These are phyloP conservation scores for Dryobotodes eremita DNA, from an alignment of 2,888 invertebrate genomes.

Conservation along the genomic window DNA sequence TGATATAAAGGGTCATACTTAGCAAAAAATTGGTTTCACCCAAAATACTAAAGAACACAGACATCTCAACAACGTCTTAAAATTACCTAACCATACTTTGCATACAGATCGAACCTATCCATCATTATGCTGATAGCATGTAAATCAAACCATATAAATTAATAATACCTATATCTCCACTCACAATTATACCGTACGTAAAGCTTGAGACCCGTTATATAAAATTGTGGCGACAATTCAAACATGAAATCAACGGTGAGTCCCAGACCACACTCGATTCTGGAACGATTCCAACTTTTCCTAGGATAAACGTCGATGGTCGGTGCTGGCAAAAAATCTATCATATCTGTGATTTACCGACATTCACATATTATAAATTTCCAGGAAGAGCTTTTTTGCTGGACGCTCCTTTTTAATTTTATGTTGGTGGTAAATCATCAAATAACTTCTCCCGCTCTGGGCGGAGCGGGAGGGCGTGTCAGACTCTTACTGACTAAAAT, in stretches of 20 bases:
- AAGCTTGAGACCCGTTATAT: constrained; percentile 40
- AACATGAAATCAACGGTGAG: constrained; percentile 69
- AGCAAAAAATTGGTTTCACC: neutral
- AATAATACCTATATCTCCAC: neutral
- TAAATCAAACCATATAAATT: neutral
- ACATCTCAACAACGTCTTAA: neutral
- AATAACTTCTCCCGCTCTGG: no score
- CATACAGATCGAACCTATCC: neutral
- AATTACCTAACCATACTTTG: neutral
- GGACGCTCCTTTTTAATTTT: no score
- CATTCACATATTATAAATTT: constrained; percentile 58
- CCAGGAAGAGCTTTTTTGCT: constrained; percentile 48
- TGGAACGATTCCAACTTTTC: constrained; percentile 73
- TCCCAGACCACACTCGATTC: constrained; percentile 69
- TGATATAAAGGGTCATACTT: neutral
- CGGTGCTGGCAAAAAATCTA: constrained; percentile 69
- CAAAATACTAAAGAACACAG: neutral
- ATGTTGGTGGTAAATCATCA: no score
- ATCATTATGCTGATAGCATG: neutral
- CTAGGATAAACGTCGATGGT: constrained; percentile 69
- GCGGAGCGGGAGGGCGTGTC: no score
- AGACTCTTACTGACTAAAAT: no score
- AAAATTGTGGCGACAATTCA: constrained; percentile 65
- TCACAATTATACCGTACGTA: constrained; percentile 16
- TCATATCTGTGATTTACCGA: constrained; percentile 62